Evolutionary conservation across 2,113 vertebrate species (phyloP).

Genomic region (Numida meleagris): DNA sequence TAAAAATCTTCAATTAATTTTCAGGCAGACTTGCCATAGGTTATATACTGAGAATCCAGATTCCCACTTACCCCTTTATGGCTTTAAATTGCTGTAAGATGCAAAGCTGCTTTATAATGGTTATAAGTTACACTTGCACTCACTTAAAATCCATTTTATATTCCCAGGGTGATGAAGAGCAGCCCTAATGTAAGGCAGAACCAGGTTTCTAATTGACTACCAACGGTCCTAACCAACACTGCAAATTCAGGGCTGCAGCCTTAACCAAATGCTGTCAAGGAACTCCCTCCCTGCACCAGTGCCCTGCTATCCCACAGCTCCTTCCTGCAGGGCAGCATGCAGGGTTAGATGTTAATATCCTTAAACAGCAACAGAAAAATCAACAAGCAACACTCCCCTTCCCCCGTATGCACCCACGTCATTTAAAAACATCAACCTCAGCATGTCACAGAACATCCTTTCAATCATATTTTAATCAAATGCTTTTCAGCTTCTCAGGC

Average conservation of each 20-base stretch:
- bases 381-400: neutral
- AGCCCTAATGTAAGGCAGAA: neutral
- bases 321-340: neutral
- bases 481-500: conserved; percentile 19
- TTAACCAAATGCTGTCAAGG: neutral
- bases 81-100: conserved; percentile 10
- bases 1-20: conserved; percentile 21
- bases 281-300: neutral
- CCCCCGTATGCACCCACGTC: neutral
- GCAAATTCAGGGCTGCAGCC: neutral
- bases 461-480: conserved; percentile 48
- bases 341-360: neutral
- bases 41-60: neutral
- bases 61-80: neutral
- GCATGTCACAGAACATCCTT: neutral
- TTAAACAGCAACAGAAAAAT: neutral
- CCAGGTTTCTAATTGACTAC: conserved; percentile 15
- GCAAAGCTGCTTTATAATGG: conserved; percentile 22
- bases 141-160: conserved; percentile 38
- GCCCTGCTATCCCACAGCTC: neutral
- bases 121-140: neutral
- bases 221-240: neutral
- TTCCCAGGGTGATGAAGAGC: conserved; percentile 15
- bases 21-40: neutral
- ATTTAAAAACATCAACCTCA: neutral